phyloP scores from a whole-genome alignment of 1,140 invertebrate genomes.

The Atta cephalotes region DNA sequence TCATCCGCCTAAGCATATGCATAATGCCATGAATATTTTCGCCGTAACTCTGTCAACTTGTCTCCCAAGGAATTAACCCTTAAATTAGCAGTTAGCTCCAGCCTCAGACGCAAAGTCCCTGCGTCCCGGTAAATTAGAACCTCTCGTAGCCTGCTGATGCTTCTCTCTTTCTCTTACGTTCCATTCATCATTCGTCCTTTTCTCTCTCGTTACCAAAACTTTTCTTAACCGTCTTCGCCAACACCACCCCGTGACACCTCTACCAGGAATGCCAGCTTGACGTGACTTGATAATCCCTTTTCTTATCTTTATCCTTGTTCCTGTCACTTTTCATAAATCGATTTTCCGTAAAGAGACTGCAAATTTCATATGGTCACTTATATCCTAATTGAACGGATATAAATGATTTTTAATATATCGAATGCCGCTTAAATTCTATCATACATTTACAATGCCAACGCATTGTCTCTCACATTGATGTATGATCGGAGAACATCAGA shows the following conservation, averaged over 20 bases:
- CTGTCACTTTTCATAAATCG: constrained; percentile 31
- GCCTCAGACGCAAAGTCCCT: constrained; percentile 84
- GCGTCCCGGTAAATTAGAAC: constrained; percentile 85
- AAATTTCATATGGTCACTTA: not conserved
- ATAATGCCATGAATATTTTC: constrained; percentile 87
- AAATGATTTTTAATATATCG: not conserved
- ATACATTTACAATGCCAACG: not conserved
- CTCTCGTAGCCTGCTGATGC: constrained; percentile 74
- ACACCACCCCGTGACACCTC: constrained; percentile 40
- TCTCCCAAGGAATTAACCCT: constrained; percentile 87
- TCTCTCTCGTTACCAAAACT: constrained; percentile 73
- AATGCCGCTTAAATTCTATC: not conserved
- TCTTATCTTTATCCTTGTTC: constrained; percentile 1
- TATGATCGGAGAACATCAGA: not conserved
- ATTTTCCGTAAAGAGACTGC: not conserved
- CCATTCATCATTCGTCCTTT: constrained; percentile 50
- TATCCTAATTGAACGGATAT: not conserved
- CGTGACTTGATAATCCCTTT: constrained; percentile 45
- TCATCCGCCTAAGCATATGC: constrained; percentile 85
- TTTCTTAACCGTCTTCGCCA: constrained; percentile 78
- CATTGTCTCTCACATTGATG: not conserved
- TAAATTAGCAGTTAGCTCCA: constrained; percentile 87
- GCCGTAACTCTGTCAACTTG: constrained; percentile 87
- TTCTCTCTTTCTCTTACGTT: constrained; percentile 53
- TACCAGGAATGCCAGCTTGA: constrained; percentile 30